Evolutionary conservation across 1,140 invertebrate species (phyloP).

Genomic region (Caenorhabditis inopinata): DNA sequence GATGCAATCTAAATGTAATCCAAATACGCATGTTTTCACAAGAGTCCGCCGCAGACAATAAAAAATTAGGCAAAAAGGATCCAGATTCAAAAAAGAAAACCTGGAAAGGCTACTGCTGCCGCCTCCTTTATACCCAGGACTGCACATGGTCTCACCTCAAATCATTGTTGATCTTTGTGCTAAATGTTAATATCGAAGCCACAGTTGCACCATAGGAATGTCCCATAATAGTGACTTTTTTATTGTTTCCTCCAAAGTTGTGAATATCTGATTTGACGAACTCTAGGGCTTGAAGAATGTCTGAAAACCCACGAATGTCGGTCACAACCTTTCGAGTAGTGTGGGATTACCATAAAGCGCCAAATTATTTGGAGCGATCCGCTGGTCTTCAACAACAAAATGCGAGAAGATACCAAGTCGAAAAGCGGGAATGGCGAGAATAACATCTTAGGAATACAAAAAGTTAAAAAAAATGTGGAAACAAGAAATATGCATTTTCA

Average conservation of each 20-base stretch:
- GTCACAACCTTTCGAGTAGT: background rate
- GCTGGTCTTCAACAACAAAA: background rate
- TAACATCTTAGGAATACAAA: no score
- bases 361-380: conserved; percentile 25
- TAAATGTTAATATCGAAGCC: background rate
- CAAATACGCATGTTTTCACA: no score
- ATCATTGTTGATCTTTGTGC: background rate
- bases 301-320: background rate
- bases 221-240: background rate
- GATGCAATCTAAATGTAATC: no score
- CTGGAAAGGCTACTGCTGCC: no score
- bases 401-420: background rate
- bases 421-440: conserved; percentile 24
- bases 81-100: no score
- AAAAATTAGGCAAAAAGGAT: no score
- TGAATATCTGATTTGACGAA: conserved; percentile 16
- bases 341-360: background rate
- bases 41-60: no score
- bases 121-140: no score
- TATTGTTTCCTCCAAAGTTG: conserved; percentile 3
- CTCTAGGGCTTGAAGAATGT: background rate
- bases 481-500: no score
- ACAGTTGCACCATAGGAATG: conserved; percentile 27
- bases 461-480: no score
- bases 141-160: no score